Evolutionary conservation across 1,140 invertebrate species (phyloP).

Genomic region (Cotesia vestalis): DNA sequence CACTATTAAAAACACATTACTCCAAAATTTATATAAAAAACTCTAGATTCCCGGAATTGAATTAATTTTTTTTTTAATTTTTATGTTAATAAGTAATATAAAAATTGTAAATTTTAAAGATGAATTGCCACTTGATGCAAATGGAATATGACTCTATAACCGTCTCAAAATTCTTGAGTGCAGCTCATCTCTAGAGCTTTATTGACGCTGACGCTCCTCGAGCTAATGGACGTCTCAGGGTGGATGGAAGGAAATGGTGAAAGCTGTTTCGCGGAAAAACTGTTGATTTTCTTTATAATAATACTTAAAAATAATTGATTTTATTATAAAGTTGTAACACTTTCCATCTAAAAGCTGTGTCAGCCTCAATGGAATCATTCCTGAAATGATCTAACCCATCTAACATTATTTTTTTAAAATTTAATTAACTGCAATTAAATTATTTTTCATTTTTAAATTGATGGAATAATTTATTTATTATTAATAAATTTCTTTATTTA

Average conservation of each 20-base stretch:
- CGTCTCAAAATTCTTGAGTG: neutral
- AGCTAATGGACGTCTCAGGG: neutral
- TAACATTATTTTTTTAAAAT: too few relatives aligned
- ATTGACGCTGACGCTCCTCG: slow-evolving; percentile 21
- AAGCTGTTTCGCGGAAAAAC: slow-evolving; percentile 57
- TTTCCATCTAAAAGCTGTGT: too few relatives aligned
- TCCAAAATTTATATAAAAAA: slow-evolving; percentile 43
- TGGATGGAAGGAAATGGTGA: slow-evolving; percentile 44
- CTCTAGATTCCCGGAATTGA: neutral
- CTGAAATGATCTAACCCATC: too few relatives aligned
- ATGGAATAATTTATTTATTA: too few relatives aligned
- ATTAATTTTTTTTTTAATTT: too few relatives aligned
- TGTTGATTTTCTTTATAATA: slow-evolving; percentile 51
- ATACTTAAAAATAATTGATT: slow-evolving; percentile 12
- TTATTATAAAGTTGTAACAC: too few relatives aligned
- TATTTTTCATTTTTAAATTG: too few relatives aligned
- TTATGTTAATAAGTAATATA: too few relatives aligned
- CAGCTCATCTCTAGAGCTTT: slow-evolving; percentile 39
- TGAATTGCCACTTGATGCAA: neutral
- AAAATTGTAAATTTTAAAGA: neutral
- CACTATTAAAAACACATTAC: slow-evolving; percentile 60
- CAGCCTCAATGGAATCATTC: too few relatives aligned
- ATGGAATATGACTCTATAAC: neutral
- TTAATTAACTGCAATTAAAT: too few relatives aligned
- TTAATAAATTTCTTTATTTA: too few relatives aligned